These are phyloP conservation scores for Panonychus citri DNA, from an alignment of 1,140 invertebrate genomes.

Conservation along the genomic window DNA sequence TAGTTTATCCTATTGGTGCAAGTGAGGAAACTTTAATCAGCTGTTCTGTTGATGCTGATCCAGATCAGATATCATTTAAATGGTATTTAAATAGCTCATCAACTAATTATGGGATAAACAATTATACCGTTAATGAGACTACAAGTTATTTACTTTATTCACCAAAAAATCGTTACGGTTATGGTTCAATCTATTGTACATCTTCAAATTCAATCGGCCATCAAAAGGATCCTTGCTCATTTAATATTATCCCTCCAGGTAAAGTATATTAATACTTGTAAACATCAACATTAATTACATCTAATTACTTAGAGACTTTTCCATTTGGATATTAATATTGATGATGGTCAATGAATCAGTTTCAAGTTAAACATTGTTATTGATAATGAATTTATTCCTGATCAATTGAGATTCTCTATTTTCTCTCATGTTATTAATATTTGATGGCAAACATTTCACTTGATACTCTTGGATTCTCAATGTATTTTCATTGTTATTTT, in stretches of 20 bases:
- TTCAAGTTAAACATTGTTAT: no score
- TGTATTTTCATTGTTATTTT: no score
- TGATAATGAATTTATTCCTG: no score
- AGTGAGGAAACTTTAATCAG: conserved; percentile 56
- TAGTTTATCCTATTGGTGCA: conserved; percentile 36
- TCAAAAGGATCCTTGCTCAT: conserved; percentile 17
- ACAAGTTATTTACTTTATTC: background rate
- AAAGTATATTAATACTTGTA: no score
- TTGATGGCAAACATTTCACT: no score
- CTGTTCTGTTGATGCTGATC: conserved; percentile 64
- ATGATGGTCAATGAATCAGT: no score
- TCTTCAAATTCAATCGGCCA: conserved; percentile 16
- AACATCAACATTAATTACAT: no score
- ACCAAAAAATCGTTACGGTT: conserved; percentile 15
- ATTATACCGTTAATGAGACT: conserved; percentile 7
- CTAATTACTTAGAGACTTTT: no score
- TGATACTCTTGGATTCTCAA: no score
- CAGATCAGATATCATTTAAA: conserved; percentile 21
- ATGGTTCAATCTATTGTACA: conserved; percentile 15
- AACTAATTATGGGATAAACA: conserved; percentile 36
- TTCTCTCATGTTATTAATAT: no score
- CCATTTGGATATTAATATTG: no score
- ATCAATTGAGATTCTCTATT: no score
- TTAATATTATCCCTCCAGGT: conserved; percentile 14
- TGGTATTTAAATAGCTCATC: conserved; percentile 26